Percentiles rank a stretch among this genome's conserved stretches.
phyloP scores from a whole-genome alignment of 2,113 vertebrate species.

The Solenodon paradoxus region DNA sequence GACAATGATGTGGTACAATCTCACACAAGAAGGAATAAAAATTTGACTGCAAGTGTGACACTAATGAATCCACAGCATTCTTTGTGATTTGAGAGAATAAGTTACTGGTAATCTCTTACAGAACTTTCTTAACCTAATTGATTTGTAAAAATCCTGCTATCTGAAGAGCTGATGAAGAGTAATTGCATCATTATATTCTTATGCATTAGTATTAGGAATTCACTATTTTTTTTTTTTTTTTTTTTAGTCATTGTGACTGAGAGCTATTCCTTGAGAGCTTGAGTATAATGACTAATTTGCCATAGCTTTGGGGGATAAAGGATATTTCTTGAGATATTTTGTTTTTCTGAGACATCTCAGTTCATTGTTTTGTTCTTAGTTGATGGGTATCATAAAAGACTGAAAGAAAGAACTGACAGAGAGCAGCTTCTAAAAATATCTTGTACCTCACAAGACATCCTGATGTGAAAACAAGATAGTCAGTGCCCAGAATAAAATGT shows the following conservation, averaged over 20 bases:
- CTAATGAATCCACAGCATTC: not conserved
- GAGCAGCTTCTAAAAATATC: conserved; percentile 6
- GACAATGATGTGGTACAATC: not conserved
- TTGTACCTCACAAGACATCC: not conserved
- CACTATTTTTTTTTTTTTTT: not conserved
- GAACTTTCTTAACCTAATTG: not conserved
- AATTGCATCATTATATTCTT: not conserved
- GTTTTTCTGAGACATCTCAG: conserved; percentile 28
- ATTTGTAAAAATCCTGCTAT: not conserved
- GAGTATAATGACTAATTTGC: conserved; percentile 17
- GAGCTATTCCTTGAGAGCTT: not conserved
- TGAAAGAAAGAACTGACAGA: not conserved
- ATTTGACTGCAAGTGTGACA: not conserved
- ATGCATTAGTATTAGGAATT: not conserved
- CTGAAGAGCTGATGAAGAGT: not conserved
- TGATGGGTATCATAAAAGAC: not conserved
- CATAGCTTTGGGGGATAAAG: not conserved
- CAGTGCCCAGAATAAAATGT: not conserved
- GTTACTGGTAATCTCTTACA: not conserved
- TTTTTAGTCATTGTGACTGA: not conserved
- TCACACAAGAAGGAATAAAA: not conserved
- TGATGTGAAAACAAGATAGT: not conserved
- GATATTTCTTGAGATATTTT: not conserved
- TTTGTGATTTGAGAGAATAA: not conserved
- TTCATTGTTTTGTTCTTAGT: not conserved